Evolutionary conservation across 2,797 vertebrate genomes (phyloP), one percentile per base, ranked within the genome.

Genomic region (Muscicapa comitata): DNA sequence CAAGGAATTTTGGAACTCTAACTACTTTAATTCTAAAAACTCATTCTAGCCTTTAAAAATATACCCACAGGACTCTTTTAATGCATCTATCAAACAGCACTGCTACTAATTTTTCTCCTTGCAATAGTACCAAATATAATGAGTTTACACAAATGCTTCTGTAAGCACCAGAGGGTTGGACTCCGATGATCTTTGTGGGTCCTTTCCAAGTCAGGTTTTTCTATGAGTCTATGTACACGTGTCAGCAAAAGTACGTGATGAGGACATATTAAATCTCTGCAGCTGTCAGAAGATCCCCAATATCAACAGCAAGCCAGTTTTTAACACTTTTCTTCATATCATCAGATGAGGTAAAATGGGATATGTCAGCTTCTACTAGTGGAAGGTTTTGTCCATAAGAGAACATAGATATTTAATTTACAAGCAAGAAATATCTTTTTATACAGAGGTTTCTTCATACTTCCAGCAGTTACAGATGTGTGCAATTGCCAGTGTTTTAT

Each of bases 131-230:
- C n/a, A 66, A 74, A 76, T 17, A 63, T 8, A 80, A 55, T 9
- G 26, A 84, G 6, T 50, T 80, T 43, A 16, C 31, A 88, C n/a
- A 75, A 50, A 16, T 37, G 19, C 23, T 68, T 77, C 51, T 84
- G 37, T 50, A 54, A 80, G 38, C 17, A 51, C 12, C 51, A 51
- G 20, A 57, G 28, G 12, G 5, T 1, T 45, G 25, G 20, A 51
- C 43, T 51, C 19, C 0, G 0, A 15, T 58, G 29, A 11, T 45
- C 14, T 50, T 31, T 11, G 11, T 45, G 16, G 4, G 12, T 31
- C 43, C 16, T 54, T 45, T 83, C 50, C n/a, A 23, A 6, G 7
- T 23, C 37, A 16, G n/a, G 20, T 17, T 50, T 57, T 63, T n/a
- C 57, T 35, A 8, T 31, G 35, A 23, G 23, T 62, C 21, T 11